A percentile compares a stretch with the other conserved stretches of the same genome.
Conservation (phyloP, 2,113 vertebrate genomes). For the Prolemur simus region DNA sequence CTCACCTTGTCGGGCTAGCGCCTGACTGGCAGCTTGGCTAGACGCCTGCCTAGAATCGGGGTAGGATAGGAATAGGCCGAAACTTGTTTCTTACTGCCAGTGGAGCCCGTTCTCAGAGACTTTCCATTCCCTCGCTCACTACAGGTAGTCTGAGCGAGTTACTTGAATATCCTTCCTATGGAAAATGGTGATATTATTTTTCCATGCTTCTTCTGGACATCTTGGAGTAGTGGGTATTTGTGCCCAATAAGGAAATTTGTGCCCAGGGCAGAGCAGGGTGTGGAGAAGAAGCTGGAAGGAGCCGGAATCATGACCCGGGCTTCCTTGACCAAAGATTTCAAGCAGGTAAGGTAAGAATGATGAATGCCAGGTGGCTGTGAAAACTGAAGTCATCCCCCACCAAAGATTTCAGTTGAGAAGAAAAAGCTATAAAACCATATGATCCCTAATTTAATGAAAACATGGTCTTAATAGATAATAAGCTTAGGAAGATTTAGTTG, state of each 20-base stretch:
- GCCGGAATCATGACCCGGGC: not conserved
- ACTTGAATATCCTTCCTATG: not conserved
- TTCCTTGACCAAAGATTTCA: not conserved
- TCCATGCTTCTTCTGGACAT: not conserved
- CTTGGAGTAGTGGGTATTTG: not conserved
- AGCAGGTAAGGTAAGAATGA: not conserved
- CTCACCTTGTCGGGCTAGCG: not conserved
- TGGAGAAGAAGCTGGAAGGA: not conserved
- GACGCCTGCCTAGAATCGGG: not conserved
- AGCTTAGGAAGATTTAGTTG: not conserved
- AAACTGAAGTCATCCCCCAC: not conserved
- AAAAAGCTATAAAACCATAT: not conserved
- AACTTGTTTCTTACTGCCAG: not conserved
- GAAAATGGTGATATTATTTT: not conserved
- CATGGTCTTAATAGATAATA: slow-evolving; percentile 14
- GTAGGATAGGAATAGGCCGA: not conserved
- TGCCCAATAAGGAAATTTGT: not conserved
- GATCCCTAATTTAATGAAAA: slow-evolving; percentile 40
- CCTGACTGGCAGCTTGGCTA: not conserved
- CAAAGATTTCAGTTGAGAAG: not conserved
- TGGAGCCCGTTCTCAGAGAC: not conserved
- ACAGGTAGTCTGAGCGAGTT: not conserved
- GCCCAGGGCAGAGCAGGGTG: not conserved
- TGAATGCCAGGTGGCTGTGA: not conserved
- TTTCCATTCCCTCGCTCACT: not conserved